Base-by-base conservation (phyloP, 2,113 vertebrate genomes). In the Dipodomys spectabilis region DNA sequence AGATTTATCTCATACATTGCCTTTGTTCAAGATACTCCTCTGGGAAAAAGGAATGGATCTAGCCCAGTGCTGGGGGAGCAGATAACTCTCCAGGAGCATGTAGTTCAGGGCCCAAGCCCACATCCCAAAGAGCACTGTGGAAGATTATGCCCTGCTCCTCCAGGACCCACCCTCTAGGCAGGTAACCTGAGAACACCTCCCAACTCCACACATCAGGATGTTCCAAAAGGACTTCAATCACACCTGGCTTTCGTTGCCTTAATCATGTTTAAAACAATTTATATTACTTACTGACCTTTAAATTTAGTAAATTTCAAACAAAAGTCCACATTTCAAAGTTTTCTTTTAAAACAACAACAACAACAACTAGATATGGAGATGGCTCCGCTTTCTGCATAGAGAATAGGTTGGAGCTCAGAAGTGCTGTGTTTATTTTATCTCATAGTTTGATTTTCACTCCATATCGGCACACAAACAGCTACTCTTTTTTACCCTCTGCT, bases 261-360 rank as follows among this genome's bases (percentile, higher is more conserved):
- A 15, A 45, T 49, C 32, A 82, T 23, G 4, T 88, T 20, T 39
- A 64, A 74, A 90, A 92, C 15, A 84, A 80, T 89, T 68, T 64
- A 30, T 62, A 27, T 79, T 18, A 27, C n/a, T 73, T 74, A 10
- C 57, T 30, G 65, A 57, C 22, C 19, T 91, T 82, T 27, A 65
- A 93, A 71, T 87, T 75, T 79, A 86, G 69, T 30, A 84, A 19
- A 67, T 73, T 88, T 83, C 44, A 92, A 20, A 74, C 16, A 25
- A 94, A 73, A 85, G 49, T 64, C 8, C 1, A 82, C 27, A 86
- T 60, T 49, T 74, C 49, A 86, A 86, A n/a, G 11, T 88, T 92
- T 82, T 73, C 20, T 92, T 57, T 49, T 49, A 49, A 49, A 39
- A 39, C 5, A 39, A 49, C 49, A 49, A 49, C 49, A 49, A 11